phyloP scores from a whole-genome alignment of 2,113 vertebrate genomes.

The Pogona vitticeps region DNA sequence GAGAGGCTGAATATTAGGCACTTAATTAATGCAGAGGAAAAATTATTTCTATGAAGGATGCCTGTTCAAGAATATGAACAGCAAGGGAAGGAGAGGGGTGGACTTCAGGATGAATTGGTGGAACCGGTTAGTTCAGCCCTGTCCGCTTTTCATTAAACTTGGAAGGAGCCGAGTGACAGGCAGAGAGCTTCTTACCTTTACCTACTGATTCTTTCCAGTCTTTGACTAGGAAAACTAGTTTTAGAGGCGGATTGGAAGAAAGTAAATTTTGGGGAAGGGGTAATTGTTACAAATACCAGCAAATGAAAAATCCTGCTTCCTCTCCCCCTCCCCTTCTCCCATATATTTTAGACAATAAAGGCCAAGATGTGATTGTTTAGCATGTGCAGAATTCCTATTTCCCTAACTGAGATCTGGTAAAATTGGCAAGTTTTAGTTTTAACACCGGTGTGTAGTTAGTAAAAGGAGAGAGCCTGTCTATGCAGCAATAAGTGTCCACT shows the following conservation, averaged over 20 bases:
- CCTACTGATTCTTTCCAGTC: neutral
- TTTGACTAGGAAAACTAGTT: neutral
- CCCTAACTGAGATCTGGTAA: neutral
- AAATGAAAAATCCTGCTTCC: neutral
- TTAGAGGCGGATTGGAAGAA: neutral
- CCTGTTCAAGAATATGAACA: no score
- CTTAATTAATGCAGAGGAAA: neutral
- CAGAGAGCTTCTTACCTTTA: neutral
- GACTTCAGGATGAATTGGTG: no score
- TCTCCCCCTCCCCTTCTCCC: neutral
- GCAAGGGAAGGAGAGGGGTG: rapidly evolving
- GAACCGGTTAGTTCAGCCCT: no score
- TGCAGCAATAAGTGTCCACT: no score
- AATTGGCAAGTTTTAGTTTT: no score
- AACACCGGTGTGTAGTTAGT: no score
- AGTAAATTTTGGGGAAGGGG: neutral
- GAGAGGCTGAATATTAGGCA: neutral
- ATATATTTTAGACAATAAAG: neutral
- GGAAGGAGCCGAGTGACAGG: neutral
- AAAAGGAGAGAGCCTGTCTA: neutral
- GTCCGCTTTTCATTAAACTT: no score
- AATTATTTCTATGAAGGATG: neutral
- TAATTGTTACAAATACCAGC: neutral
- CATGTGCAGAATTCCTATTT: neutral
- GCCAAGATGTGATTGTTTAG: neutral